Base-by-base conservation (phyloP, 1,140 invertebrate species). In the Phenacoccus solenopsis region DNA sequence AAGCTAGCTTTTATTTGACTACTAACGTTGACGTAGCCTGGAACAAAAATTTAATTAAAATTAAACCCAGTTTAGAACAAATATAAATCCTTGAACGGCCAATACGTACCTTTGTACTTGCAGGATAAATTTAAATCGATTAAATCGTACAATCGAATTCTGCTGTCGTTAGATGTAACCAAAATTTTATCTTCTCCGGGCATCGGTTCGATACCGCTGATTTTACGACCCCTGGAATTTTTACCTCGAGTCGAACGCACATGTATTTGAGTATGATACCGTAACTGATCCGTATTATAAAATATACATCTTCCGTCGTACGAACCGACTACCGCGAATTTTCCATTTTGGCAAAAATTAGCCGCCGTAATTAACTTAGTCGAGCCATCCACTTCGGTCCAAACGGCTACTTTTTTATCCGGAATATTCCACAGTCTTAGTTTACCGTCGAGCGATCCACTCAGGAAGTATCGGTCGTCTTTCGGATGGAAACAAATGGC, bases 221-320 rank as follows among this genome's bases (percentile, higher is more conserved):
- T 97, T 79, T 98, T 98, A 13, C 93, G 80, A 0, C 95, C 95
- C 28, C 88, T 90, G 0, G 93, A 88, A 81, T 98, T 98, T 76
- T 96, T 95, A 0, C 96, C 95, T 35, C 94, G 81, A 0, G 94
- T 92, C 7, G 95, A 98, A 27, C 94, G 84, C 0, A 98, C 95
- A 79, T 98, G 89, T 73, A 99, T 97, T 77, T 96, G 93, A 0
- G 96, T 98, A 79, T 98, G 94, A 80, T 98, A 99, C 76, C 98
- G 98, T 1, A 99, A 81, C 78, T 98, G 94, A 84, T 98, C 96
- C 10, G 95, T 98, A 28, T 88, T 96, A 79, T 98, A 99, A 82
- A 99, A 98, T 75, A 98, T 94, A 79, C 96, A 98, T 59, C 95
- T 85, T 1, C 97, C 97, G 81, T 98, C 94, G 81, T 98, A 99